Evolutionary conservation across 2,113 vertebrate genomes (phyloP).

Genomic region (Vicugna pacos): DNA sequence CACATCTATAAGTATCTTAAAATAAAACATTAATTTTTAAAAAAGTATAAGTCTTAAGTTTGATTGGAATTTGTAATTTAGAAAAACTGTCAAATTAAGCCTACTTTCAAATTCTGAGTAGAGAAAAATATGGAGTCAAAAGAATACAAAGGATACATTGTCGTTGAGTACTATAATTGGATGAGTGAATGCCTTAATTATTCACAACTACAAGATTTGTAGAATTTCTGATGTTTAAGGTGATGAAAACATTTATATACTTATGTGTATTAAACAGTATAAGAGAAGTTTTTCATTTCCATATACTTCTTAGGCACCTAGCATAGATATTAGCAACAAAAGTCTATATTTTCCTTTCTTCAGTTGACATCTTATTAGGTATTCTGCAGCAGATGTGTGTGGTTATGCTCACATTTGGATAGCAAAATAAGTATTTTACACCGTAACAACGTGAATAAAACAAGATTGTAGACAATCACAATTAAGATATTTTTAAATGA

Average conservation of each 20-base stretch:
- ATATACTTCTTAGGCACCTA: background rate
- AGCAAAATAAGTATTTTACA: background rate
- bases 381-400: background rate
- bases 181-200: background rate
- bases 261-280: background rate
- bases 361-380: background rate
- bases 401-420: background rate
- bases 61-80: background rate
- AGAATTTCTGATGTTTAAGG: background rate
- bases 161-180: background rate
- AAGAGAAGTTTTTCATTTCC: background rate
- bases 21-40: background rate
- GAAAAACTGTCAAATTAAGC: background rate
- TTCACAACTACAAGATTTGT: background rate
- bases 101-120: background rate
- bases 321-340: background rate
- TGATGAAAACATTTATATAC: background rate
- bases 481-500: constrained; percentile 1
- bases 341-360: background rate
- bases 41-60: background rate
- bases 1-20: background rate
- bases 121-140: background rate
- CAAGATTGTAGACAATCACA: background rate
- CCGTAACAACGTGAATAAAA: background rate
- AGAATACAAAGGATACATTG: background rate